These are phyloP conservation scores for Brachionus asplanchnoidis DNA, from an alignment of 1,140 invertebrate species.

Conservation along the genomic window DNA sequence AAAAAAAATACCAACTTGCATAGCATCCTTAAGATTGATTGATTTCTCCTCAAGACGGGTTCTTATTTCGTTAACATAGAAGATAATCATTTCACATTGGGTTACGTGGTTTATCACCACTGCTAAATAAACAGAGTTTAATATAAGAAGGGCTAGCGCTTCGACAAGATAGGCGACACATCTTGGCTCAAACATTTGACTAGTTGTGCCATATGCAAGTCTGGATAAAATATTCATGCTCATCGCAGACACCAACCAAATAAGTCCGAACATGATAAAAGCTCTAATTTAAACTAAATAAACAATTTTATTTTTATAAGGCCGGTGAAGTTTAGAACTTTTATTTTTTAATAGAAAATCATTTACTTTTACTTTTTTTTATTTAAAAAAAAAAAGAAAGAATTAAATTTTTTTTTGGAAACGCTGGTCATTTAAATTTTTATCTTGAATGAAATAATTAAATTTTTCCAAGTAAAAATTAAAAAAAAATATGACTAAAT, in stretches of 20 bases:
- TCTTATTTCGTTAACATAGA: constrained; percentile 51
- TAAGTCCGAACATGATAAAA: constrained; percentile 47
- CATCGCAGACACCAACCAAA: constrained; percentile 50
- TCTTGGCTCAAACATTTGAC: constrained; percentile 37
- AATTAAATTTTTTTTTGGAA: too few relatives aligned
- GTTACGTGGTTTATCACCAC: constrained; percentile 56
- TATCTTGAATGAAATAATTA: too few relatives aligned
- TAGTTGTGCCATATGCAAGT: constrained; percentile 47
- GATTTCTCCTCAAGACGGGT: constrained; percentile 55
- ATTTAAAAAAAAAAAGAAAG: too few relatives aligned
- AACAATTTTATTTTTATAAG: background rate
- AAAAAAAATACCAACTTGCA: constrained; percentile 51
- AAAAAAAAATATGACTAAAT: too few relatives aligned
- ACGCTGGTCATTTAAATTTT: too few relatives aligned
- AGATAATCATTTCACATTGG: constrained; percentile 57
- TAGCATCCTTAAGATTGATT: constrained; percentile 52
- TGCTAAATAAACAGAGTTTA: constrained; percentile 52
- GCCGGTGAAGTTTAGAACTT: too few relatives aligned
- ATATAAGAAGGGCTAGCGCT: constrained; percentile 48
- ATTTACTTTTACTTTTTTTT: too few relatives aligned
- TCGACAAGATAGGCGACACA: constrained; percentile 51
- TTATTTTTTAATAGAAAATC: too few relatives aligned
- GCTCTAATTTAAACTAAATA: constrained; percentile 2
- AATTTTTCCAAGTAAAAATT: too few relatives aligned
- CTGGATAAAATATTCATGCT: constrained; percentile 50